Evolutionary conservation across 2,113 vertebrate species (phyloP), one percentile per base, ranked within the genome.

Genomic region (Eubucco bourcierii): DNA sequence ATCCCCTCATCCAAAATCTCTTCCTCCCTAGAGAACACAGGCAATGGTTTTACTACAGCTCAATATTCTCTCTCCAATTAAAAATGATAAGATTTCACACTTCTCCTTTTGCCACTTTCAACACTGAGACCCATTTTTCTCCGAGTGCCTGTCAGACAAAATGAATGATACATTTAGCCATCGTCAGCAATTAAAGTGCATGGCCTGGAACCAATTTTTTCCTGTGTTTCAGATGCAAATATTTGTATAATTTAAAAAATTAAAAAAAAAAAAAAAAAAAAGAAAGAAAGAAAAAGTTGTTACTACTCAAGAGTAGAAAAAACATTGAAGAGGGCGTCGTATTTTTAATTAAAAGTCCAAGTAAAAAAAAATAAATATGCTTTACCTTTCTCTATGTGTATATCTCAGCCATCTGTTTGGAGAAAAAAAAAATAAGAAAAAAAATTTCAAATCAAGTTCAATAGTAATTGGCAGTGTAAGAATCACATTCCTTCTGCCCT

Each of bases 381-480:
- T 92, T 77, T 89, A 37, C 65, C 64, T 91, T 89, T 94, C 80
- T 95, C 31, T 96, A 29, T 33, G 74, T 71, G 65, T 79, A 84
- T 80, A 91, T 89, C 91, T 96, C 63, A 94, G 87, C 66, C 78
- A 81, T 96, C 91, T 96, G 78, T 84, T 97, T 13, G 88, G 91
- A 71, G 34, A 80, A 81, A 93, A 91, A 91, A 52, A 52, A 52
- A 25, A 12, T 12, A 50, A 23, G 12, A 24, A 50, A 23, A 50
- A 50, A 50, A 50, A 23, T 50, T 50, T 23, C 11, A 50, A 94
- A 94, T 78, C 81, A 96, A 78, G 64, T 84, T 92, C 93, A 95
- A 97, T 96, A 70, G 39, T 97, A 97, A 97, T 90, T 97, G 96
- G 97, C 96, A 97, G 75, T 86, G 70, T 92, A 97, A 97, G 96